These are phyloP conservation scores for Xerus inauris DNA, from an alignment of 2,113 vertebrate genomes.

Conservation along the genomic window DNA sequence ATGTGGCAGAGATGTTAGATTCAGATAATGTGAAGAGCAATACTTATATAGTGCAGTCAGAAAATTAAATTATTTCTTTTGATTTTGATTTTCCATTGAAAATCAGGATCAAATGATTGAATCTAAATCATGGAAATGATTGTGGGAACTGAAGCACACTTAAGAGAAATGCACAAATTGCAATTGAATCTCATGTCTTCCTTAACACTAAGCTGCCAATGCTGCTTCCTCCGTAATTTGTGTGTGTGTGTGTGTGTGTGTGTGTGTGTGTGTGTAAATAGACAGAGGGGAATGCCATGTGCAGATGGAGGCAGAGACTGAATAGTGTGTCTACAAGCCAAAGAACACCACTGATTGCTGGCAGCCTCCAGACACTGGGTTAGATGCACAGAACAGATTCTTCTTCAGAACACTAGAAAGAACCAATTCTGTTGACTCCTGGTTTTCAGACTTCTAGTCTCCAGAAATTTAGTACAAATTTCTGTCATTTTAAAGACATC, in stretches of 20 bases:
- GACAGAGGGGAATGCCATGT: background rate
- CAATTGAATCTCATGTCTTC: background rate
- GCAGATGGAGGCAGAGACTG: background rate
- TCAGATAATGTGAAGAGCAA: constrained; percentile 36
- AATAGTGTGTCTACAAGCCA: background rate
- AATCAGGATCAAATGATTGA: constrained; percentile 31
- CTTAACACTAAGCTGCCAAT: background rate
- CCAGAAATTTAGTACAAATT: background rate
- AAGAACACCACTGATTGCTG: background rate
- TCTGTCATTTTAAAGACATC: background rate
- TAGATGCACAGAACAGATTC: background rate
- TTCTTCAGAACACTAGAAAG: background rate
- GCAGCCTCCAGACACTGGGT: background rate
- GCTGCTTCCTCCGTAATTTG: background rate
- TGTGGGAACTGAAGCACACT: constrained; percentile 43
- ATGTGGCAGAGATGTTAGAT: constrained; percentile 56
- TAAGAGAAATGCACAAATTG: constrained; percentile 6
- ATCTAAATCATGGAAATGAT: constrained; percentile 54
- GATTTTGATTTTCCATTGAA: constrained; percentile 68
- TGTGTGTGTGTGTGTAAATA: background rate
- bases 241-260: background rate
- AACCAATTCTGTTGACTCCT: background rate
- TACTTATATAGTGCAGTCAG: constrained; percentile 14
- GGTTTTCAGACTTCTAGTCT: background rate
- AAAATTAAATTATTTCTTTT: constrained; percentile 71